Conservation (phyloP, 2,888 invertebrate genomes). For the Drosophila niveifrons region DNA sequence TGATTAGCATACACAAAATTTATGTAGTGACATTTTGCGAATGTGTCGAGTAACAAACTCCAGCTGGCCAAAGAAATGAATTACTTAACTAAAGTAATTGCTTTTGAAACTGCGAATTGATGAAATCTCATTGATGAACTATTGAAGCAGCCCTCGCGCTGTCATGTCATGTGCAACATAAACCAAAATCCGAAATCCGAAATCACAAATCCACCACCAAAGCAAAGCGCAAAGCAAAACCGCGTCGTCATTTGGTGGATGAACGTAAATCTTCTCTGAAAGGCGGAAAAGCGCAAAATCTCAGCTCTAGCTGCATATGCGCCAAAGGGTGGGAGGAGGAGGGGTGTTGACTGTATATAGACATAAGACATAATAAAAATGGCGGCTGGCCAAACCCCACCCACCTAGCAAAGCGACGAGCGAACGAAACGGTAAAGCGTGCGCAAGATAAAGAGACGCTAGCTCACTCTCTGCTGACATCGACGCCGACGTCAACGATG, state of each 20-base stretch:
- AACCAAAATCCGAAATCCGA: constrained; percentile 37
- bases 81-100: neutral
- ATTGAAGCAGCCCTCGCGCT: constrained; percentile 21
- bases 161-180: constrained; percentile 28
- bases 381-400: constrained; percentile 66
- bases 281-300: constrained; percentile 75
- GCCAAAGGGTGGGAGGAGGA: neutral
- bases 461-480: constrained; percentile 4
- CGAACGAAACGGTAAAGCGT: constrained; percentile 53
- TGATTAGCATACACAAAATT: constrained; percentile 55
- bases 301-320: constrained; percentile 47
- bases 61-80: neutral
- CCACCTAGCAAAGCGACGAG: constrained; percentile 41
- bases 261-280: constrained; percentile 67
- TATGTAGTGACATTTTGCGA: constrained; percentile 23
- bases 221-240: constrained; percentile 17
- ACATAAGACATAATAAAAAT: constrained; percentile 67
- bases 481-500: no score
- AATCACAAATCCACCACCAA: constrained; percentile 61
- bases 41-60: neutral
- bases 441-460: constrained; percentile 49
- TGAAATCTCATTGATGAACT: constrained; percentile 21
- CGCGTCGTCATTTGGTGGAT: constrained; percentile 63
- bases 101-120: neutral
- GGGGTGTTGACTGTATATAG: constrained; percentile 15